These are phyloP conservation scores for Pseudocheirus occidentalis DNA, from an alignment of 2,797 vertebrate genomes.

Conservation along the genomic window DNA sequence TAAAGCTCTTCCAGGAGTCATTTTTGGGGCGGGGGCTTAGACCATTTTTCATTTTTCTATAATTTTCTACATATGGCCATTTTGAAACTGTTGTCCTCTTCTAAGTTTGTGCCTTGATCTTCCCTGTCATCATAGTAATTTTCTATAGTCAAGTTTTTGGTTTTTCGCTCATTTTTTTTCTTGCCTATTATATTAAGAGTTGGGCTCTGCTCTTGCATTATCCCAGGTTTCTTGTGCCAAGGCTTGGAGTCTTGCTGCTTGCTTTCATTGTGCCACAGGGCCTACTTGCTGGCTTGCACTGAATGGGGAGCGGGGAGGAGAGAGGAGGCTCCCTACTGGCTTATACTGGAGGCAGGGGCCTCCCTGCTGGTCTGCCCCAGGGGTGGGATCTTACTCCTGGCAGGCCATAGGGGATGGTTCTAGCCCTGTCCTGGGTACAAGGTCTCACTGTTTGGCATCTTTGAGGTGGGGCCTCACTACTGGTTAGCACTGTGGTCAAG, in stretches of 20 bases:
- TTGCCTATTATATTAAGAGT: too few species aligned
- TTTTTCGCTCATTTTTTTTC: too few species aligned
- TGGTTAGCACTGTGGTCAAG: too few species aligned
- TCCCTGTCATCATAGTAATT: not conserved
- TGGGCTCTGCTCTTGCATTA: not conserved
- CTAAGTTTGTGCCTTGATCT: not conserved
- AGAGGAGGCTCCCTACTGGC: too few species aligned
- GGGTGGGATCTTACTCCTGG: not conserved
- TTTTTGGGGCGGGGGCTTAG: not conserved
- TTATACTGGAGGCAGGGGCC: not conserved
- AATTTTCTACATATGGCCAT: not conserved
- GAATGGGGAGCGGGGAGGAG: not conserved
- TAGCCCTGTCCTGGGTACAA: too few species aligned
- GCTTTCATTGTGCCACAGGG: not conserved
- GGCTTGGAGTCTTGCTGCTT: not conserved
- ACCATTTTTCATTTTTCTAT: not conserved
- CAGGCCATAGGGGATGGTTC: too few species aligned
- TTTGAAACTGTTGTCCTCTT: not conserved
- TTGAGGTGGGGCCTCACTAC: too few species aligned
- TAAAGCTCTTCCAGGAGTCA: not conserved
- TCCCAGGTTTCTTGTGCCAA: not conserved
- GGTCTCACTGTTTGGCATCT: too few species aligned
- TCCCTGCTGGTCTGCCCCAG: not conserved
- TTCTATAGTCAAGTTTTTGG: not conserved
- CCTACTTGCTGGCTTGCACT: not conserved